Conservation (phyloP, 2,888 invertebrate species). For the Pyrgus malvae region DNA sequence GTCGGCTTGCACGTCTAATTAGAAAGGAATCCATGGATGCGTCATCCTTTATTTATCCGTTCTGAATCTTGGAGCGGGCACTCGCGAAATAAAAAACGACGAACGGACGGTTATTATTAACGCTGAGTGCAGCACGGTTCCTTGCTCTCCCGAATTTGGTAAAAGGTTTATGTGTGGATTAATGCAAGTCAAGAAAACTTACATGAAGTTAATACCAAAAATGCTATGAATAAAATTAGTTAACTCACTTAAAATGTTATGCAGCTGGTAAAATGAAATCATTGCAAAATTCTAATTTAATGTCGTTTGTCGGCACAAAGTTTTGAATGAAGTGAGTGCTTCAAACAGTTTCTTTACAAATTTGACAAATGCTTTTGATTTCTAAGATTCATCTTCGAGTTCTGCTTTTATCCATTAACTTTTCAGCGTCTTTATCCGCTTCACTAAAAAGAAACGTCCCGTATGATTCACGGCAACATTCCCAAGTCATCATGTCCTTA, state of each 20-base stretch:
- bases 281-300: background rate
- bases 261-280: background rate
- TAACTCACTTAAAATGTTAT: conserved; percentile 3
- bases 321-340: no score
- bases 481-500: conserved; percentile 15
- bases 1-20: conserved; percentile 48
- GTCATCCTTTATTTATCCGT: conserved; percentile 51
- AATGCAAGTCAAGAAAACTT: conserved; percentile 8
- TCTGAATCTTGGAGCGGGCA: conserved; percentile 38
- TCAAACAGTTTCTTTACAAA: background rate
- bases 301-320: no score
- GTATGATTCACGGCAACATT: conserved; percentile 14
- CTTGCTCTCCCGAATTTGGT: conserved; percentile 22
- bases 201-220: background rate
- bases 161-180: conserved; percentile 23
- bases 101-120: conserved; percentile 28
- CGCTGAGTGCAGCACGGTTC: conserved; percentile 25
- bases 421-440: background rate
- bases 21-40: conserved; percentile 53
- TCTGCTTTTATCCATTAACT: no score
- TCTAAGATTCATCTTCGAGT: no score
- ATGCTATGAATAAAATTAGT: background rate
- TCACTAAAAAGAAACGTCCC: background rate
- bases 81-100: conserved; percentile 37
- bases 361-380: no score